phyloP scores from a whole-genome alignment of 2,113 vertebrate genomes.

The Cathartes aura region DNA sequence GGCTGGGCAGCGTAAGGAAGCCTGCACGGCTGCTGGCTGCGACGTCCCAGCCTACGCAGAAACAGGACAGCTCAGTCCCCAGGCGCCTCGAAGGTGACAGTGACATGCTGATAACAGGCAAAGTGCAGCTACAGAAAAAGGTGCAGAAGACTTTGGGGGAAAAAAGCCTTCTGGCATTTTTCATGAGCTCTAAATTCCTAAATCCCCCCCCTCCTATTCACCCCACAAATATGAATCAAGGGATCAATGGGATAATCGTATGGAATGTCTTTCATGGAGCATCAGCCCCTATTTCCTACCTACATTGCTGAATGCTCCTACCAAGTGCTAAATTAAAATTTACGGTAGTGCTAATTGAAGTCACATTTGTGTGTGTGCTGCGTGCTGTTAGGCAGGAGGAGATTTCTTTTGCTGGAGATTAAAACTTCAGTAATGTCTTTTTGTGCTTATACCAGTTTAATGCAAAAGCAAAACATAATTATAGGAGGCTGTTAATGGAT shows the following conservation, averaged over 20 bases:
- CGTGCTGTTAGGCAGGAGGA: constrained; percentile 49
- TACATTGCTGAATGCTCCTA: constrained; percentile 30
- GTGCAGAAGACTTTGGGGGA: not conserved
- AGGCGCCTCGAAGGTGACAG: not conserved
- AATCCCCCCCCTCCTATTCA: not conserved
- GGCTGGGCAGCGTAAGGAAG: not conserved
- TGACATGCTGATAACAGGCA: not conserved
- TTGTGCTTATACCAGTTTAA: constrained; percentile 50
- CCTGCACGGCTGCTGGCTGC: not conserved
- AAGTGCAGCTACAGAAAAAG: not conserved
- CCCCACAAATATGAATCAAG: not conserved
- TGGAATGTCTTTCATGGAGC: constrained; percentile 2
- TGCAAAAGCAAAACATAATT: constrained; percentile 52
- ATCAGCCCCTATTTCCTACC: constrained; percentile 1
- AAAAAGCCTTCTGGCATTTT: not conserved
- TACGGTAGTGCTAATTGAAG: constrained; percentile 49
- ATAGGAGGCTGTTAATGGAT: constrained; percentile 51
- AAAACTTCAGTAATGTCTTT: constrained; percentile 64
- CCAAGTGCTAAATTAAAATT: constrained; percentile 66
- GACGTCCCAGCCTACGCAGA: not conserved
- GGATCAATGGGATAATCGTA: not conserved
- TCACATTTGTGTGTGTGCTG: constrained; percentile 10
- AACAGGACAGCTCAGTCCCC: not conserved
- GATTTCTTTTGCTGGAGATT: constrained; percentile 46
- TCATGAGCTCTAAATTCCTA: not conserved